Evolutionary conservation across 2,113 vertebrate species (phyloP).

Genomic region (Dicaeum eximium): DNA sequence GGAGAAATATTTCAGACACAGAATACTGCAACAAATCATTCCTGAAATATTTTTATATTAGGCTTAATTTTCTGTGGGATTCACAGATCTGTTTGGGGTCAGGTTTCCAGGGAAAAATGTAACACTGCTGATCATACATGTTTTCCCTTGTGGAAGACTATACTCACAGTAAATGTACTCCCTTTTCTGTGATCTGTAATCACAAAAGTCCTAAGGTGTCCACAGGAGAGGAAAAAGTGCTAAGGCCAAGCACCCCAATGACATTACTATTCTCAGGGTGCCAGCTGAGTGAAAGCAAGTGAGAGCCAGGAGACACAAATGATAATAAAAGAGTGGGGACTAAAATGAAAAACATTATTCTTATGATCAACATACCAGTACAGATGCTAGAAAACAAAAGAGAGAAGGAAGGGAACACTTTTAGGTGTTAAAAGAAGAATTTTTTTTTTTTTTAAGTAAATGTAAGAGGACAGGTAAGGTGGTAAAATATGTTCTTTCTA

Average conservation of each 20-base stretch:
- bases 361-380: not conserved
- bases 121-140: not conserved
- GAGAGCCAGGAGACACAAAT: not conserved
- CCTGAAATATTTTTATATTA: not conserved
- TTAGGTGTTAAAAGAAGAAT: not conserved
- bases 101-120: not conserved
- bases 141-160: not conserved
- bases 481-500: not conserved
- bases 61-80: not conserved
- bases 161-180: not conserved
- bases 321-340: not conserved
- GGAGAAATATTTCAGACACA: not conserved
- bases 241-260: not conserved
- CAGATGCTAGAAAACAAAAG: not conserved
- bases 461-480: not conserved
- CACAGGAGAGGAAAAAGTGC: not conserved
- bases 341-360: not conserved
- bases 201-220: not conserved
- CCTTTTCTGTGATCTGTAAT: not conserved
- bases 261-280: not conserved
- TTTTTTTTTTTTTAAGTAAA: not conserved
- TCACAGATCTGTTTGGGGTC: not conserved
- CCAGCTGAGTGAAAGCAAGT: not conserved
- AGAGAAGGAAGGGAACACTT: not conserved
- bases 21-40: not conserved